Evolutionary conservation across 2,797 vertebrate species (phyloP).

Genomic region (Acomys russatus): DNA sequence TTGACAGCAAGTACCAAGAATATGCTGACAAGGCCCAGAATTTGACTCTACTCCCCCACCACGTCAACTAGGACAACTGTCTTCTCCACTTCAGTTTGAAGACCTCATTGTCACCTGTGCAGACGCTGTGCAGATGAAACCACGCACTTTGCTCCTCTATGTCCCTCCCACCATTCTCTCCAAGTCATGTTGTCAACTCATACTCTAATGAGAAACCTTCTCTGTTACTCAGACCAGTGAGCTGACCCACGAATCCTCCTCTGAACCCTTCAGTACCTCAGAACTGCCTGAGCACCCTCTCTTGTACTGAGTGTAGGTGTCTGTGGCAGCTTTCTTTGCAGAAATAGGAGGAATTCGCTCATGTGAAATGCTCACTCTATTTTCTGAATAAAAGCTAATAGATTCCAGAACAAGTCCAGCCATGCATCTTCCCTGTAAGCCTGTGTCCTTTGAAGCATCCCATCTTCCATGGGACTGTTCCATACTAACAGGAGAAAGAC

Average conservation of each 20-base stretch:
- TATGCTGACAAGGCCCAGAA: background rate
- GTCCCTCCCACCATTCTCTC: background rate
- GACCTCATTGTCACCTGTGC: background rate
- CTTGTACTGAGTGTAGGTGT: background rate
- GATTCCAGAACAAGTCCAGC: slow-evolving; percentile 5
- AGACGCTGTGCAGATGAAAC: background rate
- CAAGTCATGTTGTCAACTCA: background rate
- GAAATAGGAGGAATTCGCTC: background rate
- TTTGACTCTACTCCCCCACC: background rate
- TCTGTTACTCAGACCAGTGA: background rate
- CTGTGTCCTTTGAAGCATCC: background rate
- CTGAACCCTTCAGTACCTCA: background rate
- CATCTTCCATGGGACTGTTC: background rate
- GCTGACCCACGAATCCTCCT: background rate
- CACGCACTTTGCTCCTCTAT: background rate
- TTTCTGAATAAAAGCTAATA: slow-evolving; percentile 1
- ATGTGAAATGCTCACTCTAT: background rate
- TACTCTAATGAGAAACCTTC: background rate
- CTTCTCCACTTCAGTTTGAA: slow-evolving; percentile 3
- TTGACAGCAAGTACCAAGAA: background rate
- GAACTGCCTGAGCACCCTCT: background rate
- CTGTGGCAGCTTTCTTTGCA: background rate
- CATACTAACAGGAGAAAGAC: slow-evolving; percentile 25
- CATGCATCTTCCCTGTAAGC: background rate
- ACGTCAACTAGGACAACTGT: background rate